A percentile compares a stretch with the other conserved stretches of the same genome.
These are phyloP conservation scores for Chauna torquata DNA, from an alignment of 2,113 vertebrate genomes.

Conservation along the genomic window DNA sequence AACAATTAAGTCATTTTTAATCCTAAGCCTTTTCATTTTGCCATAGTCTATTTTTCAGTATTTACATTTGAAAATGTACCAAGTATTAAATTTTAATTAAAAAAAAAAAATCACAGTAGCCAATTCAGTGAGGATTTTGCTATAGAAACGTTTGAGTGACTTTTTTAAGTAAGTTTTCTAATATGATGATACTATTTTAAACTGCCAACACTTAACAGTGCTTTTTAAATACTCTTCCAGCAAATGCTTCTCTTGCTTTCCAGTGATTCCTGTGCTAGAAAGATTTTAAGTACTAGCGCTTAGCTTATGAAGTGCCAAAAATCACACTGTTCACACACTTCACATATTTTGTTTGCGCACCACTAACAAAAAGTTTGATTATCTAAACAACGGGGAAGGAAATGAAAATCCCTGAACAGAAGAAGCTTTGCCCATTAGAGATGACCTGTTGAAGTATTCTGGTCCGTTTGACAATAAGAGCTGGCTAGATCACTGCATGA, in stretches of 20 bases:
- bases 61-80: conserved; percentile 55
- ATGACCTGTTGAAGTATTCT: background rate
- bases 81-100: background rate
- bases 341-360: background rate
- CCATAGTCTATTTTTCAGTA: conserved; percentile 57
- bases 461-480: background rate
- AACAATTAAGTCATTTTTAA: conserved; percentile 33
- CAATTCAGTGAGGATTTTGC: background rate
- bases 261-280: too few species aligned
- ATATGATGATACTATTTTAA: background rate
- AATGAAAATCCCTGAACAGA: background rate
- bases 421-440: background rate
- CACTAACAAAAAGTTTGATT: background rate
- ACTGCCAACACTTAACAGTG: background rate
- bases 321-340: background rate
- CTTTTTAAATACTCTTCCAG: background rate
- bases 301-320: background rate
- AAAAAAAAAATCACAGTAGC: background rate
- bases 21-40: conserved; percentile 58
- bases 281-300: too few species aligned
- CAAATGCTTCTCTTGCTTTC: too few species aligned
- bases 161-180: background rate
- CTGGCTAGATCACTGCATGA: background rate
- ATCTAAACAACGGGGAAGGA: background rate
- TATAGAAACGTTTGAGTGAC: background rate